These are phyloP conservation scores for Orientallactaga bullata DNA, from an alignment of 2,113 vertebrate species.

Conservation along the genomic window DNA sequence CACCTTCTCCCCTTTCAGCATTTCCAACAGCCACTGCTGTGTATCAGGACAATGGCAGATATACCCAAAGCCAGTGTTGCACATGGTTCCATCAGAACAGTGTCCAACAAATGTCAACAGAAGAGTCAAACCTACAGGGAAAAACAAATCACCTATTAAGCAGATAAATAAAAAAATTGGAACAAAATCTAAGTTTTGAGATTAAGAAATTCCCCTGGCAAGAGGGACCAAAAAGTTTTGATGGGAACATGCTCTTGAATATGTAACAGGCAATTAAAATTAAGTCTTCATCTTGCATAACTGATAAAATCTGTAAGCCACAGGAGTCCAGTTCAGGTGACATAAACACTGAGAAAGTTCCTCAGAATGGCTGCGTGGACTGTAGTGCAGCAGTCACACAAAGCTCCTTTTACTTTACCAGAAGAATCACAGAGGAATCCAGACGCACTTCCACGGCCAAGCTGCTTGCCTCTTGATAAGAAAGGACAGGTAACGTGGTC, in stretches of 20 bases:
- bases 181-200: slow-evolving; percentile 96
- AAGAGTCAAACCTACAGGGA: slow-evolving; percentile 89
- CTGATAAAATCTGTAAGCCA: slow-evolving; percentile 85
- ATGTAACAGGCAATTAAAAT: slow-evolving; percentile 94
- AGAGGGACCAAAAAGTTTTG: slow-evolving; percentile 96
- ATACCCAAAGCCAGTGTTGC: slow-evolving; percentile 97
- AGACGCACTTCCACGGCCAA: slow-evolving; percentile 89
- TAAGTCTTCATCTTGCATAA: slow-evolving; percentile 85
- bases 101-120: slow-evolving; percentile 94
- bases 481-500: slow-evolving; percentile 90
- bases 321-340: slow-evolving; percentile 90
- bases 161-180: slow-evolving; percentile 89
- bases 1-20: slow-evolving; percentile 96
- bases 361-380: slow-evolving; percentile 85
- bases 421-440: slow-evolving; percentile 79
- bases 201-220: slow-evolving; percentile 96
- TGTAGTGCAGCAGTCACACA: slow-evolving; percentile 78
- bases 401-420: slow-evolving; percentile 69
- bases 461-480: slow-evolving; percentile 92
- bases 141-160: slow-evolving; percentile 83
- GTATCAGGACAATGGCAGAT: slow-evolving; percentile 97
- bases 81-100: slow-evolving; percentile 91
- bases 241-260: slow-evolving; percentile 91
- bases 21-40: slow-evolving; percentile 97
- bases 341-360: slow-evolving; percentile 83